These are phyloP conservation scores for Sarcophaga rosellei DNA, from an alignment of 2,888 invertebrate species.

Conservation along the genomic window DNA sequence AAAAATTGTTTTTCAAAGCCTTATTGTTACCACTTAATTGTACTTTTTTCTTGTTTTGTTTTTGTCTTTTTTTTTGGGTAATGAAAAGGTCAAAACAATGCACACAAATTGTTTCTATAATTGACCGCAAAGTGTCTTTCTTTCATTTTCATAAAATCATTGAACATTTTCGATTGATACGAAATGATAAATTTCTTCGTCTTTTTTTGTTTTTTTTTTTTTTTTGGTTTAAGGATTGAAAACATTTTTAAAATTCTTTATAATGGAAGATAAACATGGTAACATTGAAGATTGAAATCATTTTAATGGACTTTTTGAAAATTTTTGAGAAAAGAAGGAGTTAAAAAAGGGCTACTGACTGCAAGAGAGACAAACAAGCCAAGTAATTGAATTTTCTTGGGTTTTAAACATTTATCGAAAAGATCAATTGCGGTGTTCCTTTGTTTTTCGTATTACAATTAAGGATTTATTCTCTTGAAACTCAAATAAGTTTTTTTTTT, in stretches of 20 bases:
- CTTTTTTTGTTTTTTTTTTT: background rate
- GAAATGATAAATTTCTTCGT: constrained; percentile 42
- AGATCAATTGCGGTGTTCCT: background rate
- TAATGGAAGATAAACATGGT: background rate
- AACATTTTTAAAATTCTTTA: background rate
- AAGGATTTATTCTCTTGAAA: background rate
- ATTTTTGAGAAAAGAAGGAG: background rate
- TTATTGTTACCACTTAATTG: constrained; percentile 36
- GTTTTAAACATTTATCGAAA: background rate
- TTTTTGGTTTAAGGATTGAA: background rate
- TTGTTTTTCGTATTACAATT: background rate
- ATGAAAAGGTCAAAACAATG: constrained; percentile 6
- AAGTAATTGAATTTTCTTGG: constrained; percentile 6
- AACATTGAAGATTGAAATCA: constrained; percentile 31
- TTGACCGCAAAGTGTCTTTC: constrained; percentile 60
- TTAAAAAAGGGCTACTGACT: background rate
- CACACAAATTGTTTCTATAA: constrained; percentile 42
- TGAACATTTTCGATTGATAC: constrained; percentile 48
- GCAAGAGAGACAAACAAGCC: background rate
- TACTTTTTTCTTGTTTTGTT: background rate
- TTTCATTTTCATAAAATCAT: constrained; percentile 28
- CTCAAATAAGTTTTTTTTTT: background rate
- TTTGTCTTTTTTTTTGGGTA: background rate
- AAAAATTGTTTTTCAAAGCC: constrained; percentile 46
- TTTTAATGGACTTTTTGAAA: constrained; percentile 13